Percentiles rank a stretch among this genome's conserved stretches.
Conservation (phyloP, 2,888 invertebrate genomes). For the Acrobasis repandana region DNA sequence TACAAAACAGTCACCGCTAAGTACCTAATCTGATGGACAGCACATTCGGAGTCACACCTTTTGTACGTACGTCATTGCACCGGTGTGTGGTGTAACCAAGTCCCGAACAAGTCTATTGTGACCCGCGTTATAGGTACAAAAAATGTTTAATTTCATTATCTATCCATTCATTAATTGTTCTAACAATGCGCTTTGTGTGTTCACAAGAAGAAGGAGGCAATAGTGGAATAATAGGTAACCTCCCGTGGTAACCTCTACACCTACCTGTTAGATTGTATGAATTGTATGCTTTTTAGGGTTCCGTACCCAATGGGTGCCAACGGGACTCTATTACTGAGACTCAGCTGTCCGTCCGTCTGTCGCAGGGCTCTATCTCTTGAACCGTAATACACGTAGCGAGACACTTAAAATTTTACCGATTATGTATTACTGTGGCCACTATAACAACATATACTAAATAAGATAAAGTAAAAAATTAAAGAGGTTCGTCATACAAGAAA, state of each 20-base stretch:
- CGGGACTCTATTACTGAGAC: no score
- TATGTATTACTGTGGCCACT: no score
- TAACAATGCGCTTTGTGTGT: slow-evolving; percentile 62
- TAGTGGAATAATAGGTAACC: slow-evolving; percentile 32
- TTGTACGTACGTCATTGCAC: slow-evolving; percentile 24
- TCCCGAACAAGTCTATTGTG: slow-evolving; percentile 44
- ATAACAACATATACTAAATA: no score
- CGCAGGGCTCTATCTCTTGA: no score
- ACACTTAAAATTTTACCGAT: no score
- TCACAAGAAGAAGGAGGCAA: slow-evolving; percentile 34
- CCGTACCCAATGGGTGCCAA: no score
- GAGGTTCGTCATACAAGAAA: no score
- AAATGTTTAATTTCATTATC: slow-evolving; percentile 62
- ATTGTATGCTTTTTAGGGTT: no score
- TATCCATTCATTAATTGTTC: slow-evolving; percentile 55
- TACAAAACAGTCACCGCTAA: neutral
- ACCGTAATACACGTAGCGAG: no score
- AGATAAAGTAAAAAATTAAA: no score
- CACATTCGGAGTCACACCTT: slow-evolving; percentile 10
- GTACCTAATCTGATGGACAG: neutral
- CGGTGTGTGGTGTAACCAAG: slow-evolving; percentile 37
- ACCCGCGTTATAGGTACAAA: slow-evolving; percentile 45
- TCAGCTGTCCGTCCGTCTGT: no score
- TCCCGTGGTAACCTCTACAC: slow-evolving; percentile 10
- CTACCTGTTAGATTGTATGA: slow-evolving; percentile 10